Percentiles rank a stretch among this genome's conserved stretches.
Conservation (phyloP, 2,113 vertebrate genomes). For the Lontra canadensis region DNA sequence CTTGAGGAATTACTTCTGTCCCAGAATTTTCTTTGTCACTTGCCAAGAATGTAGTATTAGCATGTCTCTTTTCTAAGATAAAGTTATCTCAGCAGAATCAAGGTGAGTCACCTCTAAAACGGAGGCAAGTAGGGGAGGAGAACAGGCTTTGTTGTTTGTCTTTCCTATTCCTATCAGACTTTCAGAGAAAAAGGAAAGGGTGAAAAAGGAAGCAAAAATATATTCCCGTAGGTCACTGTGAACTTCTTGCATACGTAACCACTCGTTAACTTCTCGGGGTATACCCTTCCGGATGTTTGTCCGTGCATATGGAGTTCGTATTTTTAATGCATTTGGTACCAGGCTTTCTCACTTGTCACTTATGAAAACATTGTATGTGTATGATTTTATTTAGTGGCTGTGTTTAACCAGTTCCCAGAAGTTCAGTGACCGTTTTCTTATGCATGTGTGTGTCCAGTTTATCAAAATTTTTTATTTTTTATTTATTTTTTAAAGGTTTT, state of each 20-base stretch:
- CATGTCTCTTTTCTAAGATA: not conserved
- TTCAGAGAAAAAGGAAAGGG: not conserved
- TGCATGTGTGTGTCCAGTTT: not conserved
- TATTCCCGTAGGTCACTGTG: not conserved
- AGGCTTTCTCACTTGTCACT: not conserved
- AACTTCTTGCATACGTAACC: not conserved
- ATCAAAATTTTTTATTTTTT: not conserved
- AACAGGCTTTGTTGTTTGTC: not conserved
- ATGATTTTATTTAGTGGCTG: not conserved
- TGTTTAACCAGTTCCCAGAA: not conserved
- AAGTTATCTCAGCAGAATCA: not conserved
- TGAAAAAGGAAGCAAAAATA: not conserved
- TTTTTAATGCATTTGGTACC: not conserved
- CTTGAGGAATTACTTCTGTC: not conserved
- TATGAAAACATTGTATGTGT: not conserved
- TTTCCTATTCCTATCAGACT: not conserved
- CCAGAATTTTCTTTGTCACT: not conserved
- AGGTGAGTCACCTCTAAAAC: constrained; percentile 13
- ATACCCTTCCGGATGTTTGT: not conserved
- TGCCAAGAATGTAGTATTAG: not conserved
- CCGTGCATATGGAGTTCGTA: not conserved
- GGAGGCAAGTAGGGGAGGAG: not conserved
- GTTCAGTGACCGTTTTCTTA: not conserved
- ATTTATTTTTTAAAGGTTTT: not conserved
- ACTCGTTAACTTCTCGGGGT: not conserved